A percentile compares a stretch with the other conserved stretches of the same genome.
phyloP scores from a whole-genome alignment of 30 jellyfish, hydroid and myxozoan species.

The Turritopsis rubra region DNA sequence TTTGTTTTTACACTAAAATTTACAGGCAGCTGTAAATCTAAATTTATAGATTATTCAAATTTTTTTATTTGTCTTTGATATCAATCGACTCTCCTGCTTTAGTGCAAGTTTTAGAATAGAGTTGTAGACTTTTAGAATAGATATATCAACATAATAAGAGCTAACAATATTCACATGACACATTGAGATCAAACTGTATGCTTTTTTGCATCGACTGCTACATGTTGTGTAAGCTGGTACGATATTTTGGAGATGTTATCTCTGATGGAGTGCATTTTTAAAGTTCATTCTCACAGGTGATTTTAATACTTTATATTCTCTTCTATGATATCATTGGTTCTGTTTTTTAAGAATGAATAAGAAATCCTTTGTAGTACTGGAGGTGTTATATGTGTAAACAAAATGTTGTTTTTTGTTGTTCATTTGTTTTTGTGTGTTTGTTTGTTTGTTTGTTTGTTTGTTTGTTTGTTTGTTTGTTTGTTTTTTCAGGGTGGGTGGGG shows the following conservation, averaged over 20 bases:
- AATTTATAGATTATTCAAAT: neutral
- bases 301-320: neutral
- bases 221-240: too few relatives aligned
- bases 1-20: neutral
- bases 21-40: neutral
- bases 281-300: neutral
- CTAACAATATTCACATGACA: neutral
- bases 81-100: neutral
- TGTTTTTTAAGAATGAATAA: neutral
- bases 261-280: neutral
- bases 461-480: neutral
- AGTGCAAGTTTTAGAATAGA: neutral
- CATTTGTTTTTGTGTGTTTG: too few relatives aligned
- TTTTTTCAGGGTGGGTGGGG: neutral
- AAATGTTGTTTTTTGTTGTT: too few relatives aligned
- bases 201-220: too few relatives aligned
- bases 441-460: neutral
- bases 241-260: too few relatives aligned
- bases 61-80: neutral
- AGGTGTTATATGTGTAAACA: too few relatives aligned
- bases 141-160: too few relatives aligned
- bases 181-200: neutral
- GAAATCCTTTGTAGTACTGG: too few relatives aligned
- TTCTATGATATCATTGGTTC: neutral
- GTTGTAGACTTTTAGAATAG: neutral